Evolutionary conservation across 2,113 vertebrate species (phyloP).

Genomic region (Centropus bengalensis): DNA sequence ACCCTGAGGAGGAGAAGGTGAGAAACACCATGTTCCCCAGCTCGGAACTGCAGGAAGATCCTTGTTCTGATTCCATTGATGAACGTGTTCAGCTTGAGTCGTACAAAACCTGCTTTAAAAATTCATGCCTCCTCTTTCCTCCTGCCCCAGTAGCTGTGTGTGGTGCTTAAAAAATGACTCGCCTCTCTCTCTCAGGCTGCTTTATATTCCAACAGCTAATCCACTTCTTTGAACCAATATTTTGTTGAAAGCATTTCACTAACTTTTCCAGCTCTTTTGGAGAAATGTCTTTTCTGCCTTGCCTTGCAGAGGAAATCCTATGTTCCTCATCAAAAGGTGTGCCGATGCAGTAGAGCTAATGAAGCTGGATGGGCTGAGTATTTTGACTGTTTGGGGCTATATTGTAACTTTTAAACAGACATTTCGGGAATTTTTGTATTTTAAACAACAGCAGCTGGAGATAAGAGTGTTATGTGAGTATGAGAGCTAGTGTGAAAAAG

Average conservation of each 20-base stretch:
- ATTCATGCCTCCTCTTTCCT: neutral
- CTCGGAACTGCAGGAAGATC: neutral
- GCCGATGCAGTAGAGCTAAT: neutral
- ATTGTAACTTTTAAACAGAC: neutral
- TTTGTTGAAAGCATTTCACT: neutral
- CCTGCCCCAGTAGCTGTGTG: neutral
- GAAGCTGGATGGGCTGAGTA: neutral
- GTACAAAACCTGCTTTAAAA: constrained; percentile 26
- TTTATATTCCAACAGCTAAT: constrained; percentile 5
- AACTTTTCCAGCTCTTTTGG: neutral
- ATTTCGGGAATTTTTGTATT: neutral
- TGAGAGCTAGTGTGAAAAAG: neutral
- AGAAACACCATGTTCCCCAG: fast-evolving
- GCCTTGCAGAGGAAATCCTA: neutral
- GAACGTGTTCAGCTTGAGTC: neutral
- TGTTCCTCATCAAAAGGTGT: neutral
- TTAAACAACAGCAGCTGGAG: neutral
- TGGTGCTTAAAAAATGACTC: neutral
- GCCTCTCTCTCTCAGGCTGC: neutral
- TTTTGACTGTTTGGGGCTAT: neutral
- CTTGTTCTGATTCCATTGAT: neutral
- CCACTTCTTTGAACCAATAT: neutral
- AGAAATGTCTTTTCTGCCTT: neutral
- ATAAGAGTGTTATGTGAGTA: neutral
- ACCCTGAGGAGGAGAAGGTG: neutral